Base-by-base conservation (phyloP, 2,113 vertebrate species). In the Pavo muticus region DNA sequence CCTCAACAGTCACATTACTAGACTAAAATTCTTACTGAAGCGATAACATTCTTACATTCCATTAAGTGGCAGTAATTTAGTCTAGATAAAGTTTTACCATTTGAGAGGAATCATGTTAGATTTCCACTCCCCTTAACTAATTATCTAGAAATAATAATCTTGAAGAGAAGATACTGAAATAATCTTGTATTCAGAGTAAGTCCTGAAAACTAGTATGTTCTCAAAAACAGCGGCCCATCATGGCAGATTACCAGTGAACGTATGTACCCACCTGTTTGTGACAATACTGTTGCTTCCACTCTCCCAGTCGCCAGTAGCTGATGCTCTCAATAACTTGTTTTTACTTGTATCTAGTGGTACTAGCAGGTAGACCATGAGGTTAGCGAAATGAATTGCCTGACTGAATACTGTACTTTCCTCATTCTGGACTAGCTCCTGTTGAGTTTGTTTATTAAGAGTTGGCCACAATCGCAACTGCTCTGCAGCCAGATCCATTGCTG, bases 391-490 rank as follows among this genome's bases (percentile, higher is more conserved):
- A 97, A 99, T 99, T 93, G 99, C 99, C 97, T 99, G 99, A 95
- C 99, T 99, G 97, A 99, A 99, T 91, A 99, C 99, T 0, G 99
- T 99, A 94, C 99, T 99, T 95, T 99, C 99, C 95, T 99, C 99
- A 24, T 98, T 99, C 90, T 99, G 99, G 57, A 99, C 98, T 69
- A 99, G 97, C 96, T 99, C 99, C 79, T 98, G 98, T 92, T 99
- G 99, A 10, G 91, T 98, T 96, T 99, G 98, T 90, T 99, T 99
- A 95, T 97, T 98, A 50, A 99, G 98, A 44, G 96, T 92, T 39
- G 99, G 99, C 99, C 99, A 99, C 2, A 97, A 84, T 11, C 98
- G 98, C 87, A 99, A 96, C 96, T 99, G 99, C 89, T 99, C 98
- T 1, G 99, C 99, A 9, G 99, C 99, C 81, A 99, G 96, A 93